phyloP scores from a whole-genome alignment of 1,140 invertebrate genomes.

The Hetaerina americana region DNA sequence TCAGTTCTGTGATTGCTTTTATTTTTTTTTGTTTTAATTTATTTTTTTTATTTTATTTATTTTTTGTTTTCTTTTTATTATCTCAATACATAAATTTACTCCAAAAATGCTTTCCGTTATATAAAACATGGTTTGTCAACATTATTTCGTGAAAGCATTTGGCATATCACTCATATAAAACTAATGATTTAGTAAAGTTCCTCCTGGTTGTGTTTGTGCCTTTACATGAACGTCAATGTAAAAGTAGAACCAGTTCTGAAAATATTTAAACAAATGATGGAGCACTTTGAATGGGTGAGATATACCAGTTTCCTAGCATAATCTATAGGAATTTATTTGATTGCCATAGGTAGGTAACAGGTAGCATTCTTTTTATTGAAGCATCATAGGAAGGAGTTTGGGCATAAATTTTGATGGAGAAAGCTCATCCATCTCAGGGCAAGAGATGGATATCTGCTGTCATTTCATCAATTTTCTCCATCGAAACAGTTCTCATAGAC shows the following conservation, averaged over 20 bases:
- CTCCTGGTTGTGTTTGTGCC: too few species aligned
- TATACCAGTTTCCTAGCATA: too few species aligned
- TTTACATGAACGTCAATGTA: too few species aligned
- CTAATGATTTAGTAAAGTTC: too few species aligned
- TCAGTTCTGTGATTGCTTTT: conserved; percentile 2
- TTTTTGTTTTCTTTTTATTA: conserved; percentile 11
- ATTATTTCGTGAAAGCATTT: too few species aligned
- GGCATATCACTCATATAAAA: too few species aligned
- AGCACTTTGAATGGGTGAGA: too few species aligned
- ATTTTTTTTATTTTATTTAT: conserved; percentile 17
- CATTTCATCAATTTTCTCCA: background rate
- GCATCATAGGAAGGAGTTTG: conserved; percentile 8
- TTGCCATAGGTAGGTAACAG: too few species aligned
- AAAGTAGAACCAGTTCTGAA: too few species aligned
- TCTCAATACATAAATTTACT: conserved; percentile 2
- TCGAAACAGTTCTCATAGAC: background rate
- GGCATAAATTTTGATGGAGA: conserved; percentile 3
- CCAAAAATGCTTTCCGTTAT: background rate
- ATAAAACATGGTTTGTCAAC: background rate
- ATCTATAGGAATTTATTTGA: too few species aligned
- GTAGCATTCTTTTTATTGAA: background rate
- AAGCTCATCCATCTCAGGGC: background rate
- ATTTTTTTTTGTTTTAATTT: conserved; percentile 16
- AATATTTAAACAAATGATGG: too few species aligned
- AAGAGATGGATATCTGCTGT: background rate